These are phyloP conservation scores for Anadara kagoshimensis DNA, from an alignment of 1,140 invertebrate genomes.

Conservation along the genomic window DNA sequence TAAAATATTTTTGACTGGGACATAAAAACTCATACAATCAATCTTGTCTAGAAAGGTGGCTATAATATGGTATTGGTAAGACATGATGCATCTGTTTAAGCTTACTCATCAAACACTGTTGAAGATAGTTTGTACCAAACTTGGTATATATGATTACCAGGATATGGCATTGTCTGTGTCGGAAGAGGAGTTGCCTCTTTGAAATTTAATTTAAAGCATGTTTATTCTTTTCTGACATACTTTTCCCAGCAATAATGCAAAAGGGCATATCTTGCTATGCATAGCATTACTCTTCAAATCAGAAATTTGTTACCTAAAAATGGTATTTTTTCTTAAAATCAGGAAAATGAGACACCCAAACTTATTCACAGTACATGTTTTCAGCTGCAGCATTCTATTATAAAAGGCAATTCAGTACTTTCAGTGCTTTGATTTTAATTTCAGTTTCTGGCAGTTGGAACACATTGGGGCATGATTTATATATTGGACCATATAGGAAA, in stretches of 20 bases:
- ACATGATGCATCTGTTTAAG: no score
- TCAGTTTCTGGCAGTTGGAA: constrained; percentile 93
- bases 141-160: no score
- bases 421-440: constrained; percentile 53
- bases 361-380: background rate
- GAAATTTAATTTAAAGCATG: no score
- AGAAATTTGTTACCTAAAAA: background rate
- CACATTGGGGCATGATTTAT: constrained; percentile 91
- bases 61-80: no score
- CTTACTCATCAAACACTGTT: no score
- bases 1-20: no score
- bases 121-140: no score
- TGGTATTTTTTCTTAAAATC: background rate
- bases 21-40: no score
- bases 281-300: background rate
- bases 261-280: background rate
- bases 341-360: background rate
- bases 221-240: background rate
- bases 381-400: background rate
- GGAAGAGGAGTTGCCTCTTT: no score
- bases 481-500: constrained; percentile 95
- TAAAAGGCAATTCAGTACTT: background rate
- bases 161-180: no score
- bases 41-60: no score
- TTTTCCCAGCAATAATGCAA: background rate